Percentiles rank a stretch among this genome's conserved stretches.
Conservation (phyloP, 2,888 invertebrate genomes). For the Girardia tigrina region DNA sequence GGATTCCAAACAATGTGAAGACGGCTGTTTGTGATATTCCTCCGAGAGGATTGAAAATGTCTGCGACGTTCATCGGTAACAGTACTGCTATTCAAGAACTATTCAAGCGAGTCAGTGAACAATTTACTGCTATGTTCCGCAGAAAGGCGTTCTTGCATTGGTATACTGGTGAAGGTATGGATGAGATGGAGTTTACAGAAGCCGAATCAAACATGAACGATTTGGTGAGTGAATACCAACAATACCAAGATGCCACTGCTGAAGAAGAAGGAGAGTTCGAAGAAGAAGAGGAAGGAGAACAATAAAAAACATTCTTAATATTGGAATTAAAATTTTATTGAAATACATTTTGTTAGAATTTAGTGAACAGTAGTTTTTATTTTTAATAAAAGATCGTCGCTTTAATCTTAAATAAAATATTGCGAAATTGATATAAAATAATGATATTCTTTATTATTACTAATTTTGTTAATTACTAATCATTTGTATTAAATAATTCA, state of each 20-base stretch:
- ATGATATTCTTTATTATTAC: too few relatives aligned
- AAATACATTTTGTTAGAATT: too few relatives aligned
- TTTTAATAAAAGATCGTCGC: too few relatives aligned
- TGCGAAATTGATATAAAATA: too few relatives aligned
- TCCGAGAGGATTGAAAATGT: constrained; percentile 44
- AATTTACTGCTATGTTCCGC: constrained; percentile 68
- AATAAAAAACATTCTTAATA: too few relatives aligned
- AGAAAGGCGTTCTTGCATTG: constrained; percentile 87
- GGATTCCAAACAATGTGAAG: constrained; percentile 49
- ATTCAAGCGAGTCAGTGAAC: constrained; percentile 44
- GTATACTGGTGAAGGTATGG: constrained; percentile 89
- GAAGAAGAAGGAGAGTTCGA: constrained; percentile 27
- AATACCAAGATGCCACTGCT: not conserved
- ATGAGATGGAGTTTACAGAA: constrained; percentile 84
- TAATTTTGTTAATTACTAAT: too few relatives aligned
- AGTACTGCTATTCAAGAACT: constrained; percentile 48
- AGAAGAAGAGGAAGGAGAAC: not conserved
- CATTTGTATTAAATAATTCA: too few relatives aligned
- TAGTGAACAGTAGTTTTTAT: too few relatives aligned
- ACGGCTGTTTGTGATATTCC: constrained; percentile 47
- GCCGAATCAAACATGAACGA: constrained; percentile 77
- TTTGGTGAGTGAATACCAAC: constrained; percentile 36
- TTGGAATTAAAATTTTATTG: too few relatives aligned
- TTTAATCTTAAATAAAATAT: too few relatives aligned
- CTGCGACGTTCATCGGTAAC: constrained; percentile 45